A percentile compares a stretch with the other conserved stretches of the same genome.
These are phyloP conservation scores for Smittia sp. DNA, from an alignment of 2,888 invertebrate species.

Conservation along the genomic window DNA sequence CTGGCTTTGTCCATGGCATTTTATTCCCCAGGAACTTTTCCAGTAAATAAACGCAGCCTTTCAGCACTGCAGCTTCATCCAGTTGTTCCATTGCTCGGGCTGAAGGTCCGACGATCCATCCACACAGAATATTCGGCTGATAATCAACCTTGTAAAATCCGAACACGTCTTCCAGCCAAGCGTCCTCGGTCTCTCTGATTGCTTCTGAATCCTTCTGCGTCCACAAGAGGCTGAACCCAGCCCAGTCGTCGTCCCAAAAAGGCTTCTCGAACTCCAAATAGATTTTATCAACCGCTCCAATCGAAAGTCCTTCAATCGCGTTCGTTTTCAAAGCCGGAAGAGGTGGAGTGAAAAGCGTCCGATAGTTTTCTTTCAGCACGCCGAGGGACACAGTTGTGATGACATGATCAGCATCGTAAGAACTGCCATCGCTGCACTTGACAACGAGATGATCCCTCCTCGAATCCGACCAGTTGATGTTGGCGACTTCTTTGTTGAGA, in stretches of 20 bases:
- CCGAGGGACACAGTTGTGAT: constrained; percentile 62
- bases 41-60: constrained; percentile 57
- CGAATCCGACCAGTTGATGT: constrained; percentile 29
- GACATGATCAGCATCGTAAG: constrained; percentile 59
- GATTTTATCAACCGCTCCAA: constrained; percentile 64
- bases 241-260: constrained; percentile 60
- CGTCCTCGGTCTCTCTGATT: neutral
- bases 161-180: constrained; percentile 56
- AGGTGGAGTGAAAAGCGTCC: constrained; percentile 53
- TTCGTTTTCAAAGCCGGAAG: constrained; percentile 55
- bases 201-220: constrained; percentile 53
- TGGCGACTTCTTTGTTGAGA: constrained; percentile 41
- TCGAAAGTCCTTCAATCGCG: constrained; percentile 58
- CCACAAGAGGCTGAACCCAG: constrained; percentile 61
- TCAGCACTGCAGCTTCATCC: constrained; percentile 54
- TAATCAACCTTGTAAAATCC: constrained; percentile 61
- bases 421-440: constrained; percentile 51
- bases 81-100: constrained; percentile 59
- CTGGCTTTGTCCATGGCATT: constrained; percentile 48
- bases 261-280: constrained; percentile 59
- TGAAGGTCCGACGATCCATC: constrained; percentile 62
- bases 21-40: constrained; percentile 56
- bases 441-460: constrained; percentile 43
- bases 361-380: constrained; percentile 57
- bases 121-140: constrained; percentile 59